These are phyloP conservation scores for Rhaphigaster nebulosa DNA, from an alignment of 2,888 invertebrate genomes.

Conservation along the genomic window DNA sequence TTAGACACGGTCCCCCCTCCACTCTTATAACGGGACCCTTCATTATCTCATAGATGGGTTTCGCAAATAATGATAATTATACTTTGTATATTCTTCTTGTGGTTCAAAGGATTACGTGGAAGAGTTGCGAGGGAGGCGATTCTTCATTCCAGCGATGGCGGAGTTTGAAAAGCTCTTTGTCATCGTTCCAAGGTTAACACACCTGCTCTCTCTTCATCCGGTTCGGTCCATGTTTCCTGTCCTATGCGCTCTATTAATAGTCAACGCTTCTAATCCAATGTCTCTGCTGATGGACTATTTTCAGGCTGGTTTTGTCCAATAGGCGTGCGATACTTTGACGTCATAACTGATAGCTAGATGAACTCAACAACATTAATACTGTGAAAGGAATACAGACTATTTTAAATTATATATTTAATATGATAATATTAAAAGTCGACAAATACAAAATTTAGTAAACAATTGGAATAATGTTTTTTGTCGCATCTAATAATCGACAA, in stretches of 20 bases:
- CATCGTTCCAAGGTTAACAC: neutral
- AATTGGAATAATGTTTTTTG: no score
- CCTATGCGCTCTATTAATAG: slow-evolving; percentile 3
- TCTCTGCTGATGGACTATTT: neutral
- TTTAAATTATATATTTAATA: no score
- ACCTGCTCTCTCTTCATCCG: slow-evolving; percentile 3
- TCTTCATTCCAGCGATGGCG: slow-evolving; percentile 3
- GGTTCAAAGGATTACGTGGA: neutral
- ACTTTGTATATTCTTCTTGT: neutral
- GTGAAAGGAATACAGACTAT: neutral
- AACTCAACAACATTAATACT: neutral
- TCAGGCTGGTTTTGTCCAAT: neutral
- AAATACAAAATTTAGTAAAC: no score
- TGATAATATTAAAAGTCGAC: no score
- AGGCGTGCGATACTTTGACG: neutral
- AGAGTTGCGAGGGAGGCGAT: neutral
- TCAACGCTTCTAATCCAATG: neutral
- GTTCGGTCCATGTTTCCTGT: neutral
- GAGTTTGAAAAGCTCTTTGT: slow-evolving; percentile 5
- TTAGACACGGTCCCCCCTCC: slow-evolving; percentile 21
- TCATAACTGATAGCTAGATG: neutral
- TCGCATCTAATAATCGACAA: no score
- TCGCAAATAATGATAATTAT: neutral
- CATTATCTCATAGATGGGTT: slow-evolving; percentile 16
- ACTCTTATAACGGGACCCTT: neutral